Base-by-base conservation (phyloP, 2,888 invertebrate genomes). In the Rhagium mordax region DNA sequence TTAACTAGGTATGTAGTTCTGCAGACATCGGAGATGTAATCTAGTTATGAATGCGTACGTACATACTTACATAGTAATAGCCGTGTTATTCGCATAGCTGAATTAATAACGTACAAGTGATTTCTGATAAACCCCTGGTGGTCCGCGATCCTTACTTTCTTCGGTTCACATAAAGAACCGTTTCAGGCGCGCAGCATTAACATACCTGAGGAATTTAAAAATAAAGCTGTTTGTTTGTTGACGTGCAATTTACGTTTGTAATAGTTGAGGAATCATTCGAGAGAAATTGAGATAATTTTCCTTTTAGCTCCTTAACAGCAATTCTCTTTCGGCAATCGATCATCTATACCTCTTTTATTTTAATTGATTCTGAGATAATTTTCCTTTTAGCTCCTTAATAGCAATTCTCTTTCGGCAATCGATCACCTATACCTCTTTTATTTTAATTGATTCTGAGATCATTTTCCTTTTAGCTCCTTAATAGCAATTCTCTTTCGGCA, bases 11-110 rank as follows among this genome's bases (percentile, higher is more conserved):
- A 51, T 51, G 51, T 20, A 51, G 51, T 51, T 51, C 20, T 41
- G n/a, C 18, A 16, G 51, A 18, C 51, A 4, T 51, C 53, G 41
- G 33, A 51, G 29, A 60, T 41, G n/a, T 61, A 53, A 62, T 70
- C 70, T 70, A 33, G 55, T 62, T 60, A 53, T 59, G 61, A 49
- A 61, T 70, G 53, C 70, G 60, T 70, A 24, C 53, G 33, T 53
- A 53, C 62, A 59, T 48, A 69, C 20, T 51, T 51, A 51, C 16
- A 51, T 51, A 16, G 20, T 69, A 60, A 69, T 27, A 20, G 33
- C 60, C 29, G 41, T 70, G 16, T 18, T 16, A 65, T 65, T 53
- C 27, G 65, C 65, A 65, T 65, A 65, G 33, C 53, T 64, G 65
- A 65, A 65, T 53, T 65, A 33, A 65, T 65, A 65, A 65, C 49